phyloP scores from a whole-genome alignment of 2,113 vertebrate species.

The Leucosticte australis region DNA sequence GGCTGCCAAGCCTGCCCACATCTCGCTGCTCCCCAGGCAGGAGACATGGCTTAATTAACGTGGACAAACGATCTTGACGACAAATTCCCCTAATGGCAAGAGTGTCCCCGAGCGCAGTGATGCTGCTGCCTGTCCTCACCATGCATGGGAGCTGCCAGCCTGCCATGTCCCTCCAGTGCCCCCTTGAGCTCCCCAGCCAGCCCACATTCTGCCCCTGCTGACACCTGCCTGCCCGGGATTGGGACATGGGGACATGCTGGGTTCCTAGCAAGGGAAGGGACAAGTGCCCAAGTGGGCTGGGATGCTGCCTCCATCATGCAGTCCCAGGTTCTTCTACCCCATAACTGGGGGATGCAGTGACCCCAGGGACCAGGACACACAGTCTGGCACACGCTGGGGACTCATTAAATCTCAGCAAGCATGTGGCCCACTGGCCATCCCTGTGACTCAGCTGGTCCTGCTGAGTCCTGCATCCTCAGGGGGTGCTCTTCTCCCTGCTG shows the following conservation, averaged over 20 bases:
- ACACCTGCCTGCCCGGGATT: fast-evolving
- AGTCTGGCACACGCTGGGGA: fast-evolving
- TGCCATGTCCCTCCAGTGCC: fast-evolving
- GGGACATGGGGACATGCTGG: fast-evolving
- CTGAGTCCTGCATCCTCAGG: background rate
- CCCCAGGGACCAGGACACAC: fast-evolving
- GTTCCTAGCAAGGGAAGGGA: background rate
- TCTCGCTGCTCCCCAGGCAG: background rate
- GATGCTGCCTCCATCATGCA: background rate
- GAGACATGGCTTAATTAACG: background rate
- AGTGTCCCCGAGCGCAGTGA: fast-evolving
- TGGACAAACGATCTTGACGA: background rate
- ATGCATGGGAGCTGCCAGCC: background rate
- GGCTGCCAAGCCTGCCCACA: background rate
- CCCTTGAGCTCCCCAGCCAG: fast-evolving
- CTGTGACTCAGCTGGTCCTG: background rate
- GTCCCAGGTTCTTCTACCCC: background rate
- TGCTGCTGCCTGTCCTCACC: background rate
- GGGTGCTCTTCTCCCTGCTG: background rate
- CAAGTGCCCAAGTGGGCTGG: fast-evolving
- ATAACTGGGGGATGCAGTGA: fast-evolving
- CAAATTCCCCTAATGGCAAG: background rate
- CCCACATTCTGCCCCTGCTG: background rate
- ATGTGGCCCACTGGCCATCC: fast-evolving
- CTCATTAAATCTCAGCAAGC: background rate